Conservation (phyloP, 2,113 vertebrate species). For the Rhadina sibilatrix region DNA sequence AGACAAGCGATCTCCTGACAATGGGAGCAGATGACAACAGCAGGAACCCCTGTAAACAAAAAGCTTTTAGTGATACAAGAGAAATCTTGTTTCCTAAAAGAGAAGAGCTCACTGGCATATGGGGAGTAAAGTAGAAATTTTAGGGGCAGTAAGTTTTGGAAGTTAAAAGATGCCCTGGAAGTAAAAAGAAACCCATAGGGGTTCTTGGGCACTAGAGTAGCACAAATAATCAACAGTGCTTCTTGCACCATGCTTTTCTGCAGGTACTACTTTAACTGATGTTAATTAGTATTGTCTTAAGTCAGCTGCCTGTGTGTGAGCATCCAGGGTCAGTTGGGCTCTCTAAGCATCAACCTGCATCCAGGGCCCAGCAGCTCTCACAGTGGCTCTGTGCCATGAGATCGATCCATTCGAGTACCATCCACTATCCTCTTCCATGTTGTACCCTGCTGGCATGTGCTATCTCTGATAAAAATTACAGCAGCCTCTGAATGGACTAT, state of each 20-base stretch:
- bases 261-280: not conserved
- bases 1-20: not conserved
- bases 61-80: not conserved
- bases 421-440: not conserved
- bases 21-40: not conserved
- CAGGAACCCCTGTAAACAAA: not conserved
- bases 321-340: not conserved
- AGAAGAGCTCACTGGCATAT: not conserved
- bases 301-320: not conserved
- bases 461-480: not conserved
- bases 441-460: not conserved
- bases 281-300: not conserved
- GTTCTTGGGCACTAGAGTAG: not conserved
- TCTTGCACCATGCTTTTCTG: not conserved
- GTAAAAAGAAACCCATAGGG: not conserved
- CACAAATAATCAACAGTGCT: not conserved
- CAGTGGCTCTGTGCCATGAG: rapidly evolving
- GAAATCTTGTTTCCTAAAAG: not conserved
- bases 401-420: not conserved
- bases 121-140: not conserved
- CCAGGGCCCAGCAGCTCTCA: not conserved
- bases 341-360: not conserved
- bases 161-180: not conserved
- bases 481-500: not conserved
- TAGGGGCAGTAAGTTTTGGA: not conserved